These are phyloP conservation scores for Nesospiza acunhae DNA, from an alignment of 2,113 vertebrate genomes.

Conservation along the genomic window DNA sequence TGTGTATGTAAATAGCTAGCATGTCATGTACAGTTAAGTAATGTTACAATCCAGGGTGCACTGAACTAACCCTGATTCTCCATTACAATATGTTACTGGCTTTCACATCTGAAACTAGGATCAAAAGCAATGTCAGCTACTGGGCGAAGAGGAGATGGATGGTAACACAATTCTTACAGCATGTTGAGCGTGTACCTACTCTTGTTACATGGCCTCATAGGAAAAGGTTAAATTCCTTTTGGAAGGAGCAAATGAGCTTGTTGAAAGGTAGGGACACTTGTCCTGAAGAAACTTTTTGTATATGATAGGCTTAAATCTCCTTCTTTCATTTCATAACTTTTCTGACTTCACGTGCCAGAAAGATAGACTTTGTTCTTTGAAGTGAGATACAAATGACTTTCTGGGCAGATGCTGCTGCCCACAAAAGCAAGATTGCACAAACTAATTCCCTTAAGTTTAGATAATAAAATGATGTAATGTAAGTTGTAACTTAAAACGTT, in stretches of 20 bases:
- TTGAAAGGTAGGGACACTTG: constrained; percentile 68
- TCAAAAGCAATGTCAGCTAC: constrained; percentile 70
- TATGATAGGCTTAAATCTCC: constrained; percentile 62
- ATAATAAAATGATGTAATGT: constrained; percentile 16
- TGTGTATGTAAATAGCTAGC: constrained; percentile 57
- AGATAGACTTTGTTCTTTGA: constrained; percentile 39
- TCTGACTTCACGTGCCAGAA: constrained; percentile 47
- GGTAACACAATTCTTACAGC: constrained; percentile 72
- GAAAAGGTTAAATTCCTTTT: constrained; percentile 71
- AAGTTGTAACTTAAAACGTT: constrained; percentile 29
- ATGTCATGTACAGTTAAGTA: constrained; percentile 56
- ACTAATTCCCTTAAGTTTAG: constrained; percentile 42
- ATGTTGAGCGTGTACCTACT: constrained; percentile 69
- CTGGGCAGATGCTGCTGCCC: not conserved
- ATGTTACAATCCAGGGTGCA: constrained; percentile 62
- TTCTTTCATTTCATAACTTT: constrained; percentile 53
- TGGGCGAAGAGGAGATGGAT: constrained; percentile 71
- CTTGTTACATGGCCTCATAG: constrained; percentile 71
- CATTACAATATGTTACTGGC: constrained; percentile 70
- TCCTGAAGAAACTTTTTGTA: constrained; percentile 57
- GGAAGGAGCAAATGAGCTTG: constrained; percentile 68
- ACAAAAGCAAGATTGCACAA: not conserved
- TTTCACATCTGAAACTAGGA: constrained; percentile 70
- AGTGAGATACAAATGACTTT: constrained; percentile 23
- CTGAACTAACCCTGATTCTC: constrained; percentile 69